Conservation (phyloP, 2,113 vertebrate genomes). For the Zootoca vivipara region DNA sequence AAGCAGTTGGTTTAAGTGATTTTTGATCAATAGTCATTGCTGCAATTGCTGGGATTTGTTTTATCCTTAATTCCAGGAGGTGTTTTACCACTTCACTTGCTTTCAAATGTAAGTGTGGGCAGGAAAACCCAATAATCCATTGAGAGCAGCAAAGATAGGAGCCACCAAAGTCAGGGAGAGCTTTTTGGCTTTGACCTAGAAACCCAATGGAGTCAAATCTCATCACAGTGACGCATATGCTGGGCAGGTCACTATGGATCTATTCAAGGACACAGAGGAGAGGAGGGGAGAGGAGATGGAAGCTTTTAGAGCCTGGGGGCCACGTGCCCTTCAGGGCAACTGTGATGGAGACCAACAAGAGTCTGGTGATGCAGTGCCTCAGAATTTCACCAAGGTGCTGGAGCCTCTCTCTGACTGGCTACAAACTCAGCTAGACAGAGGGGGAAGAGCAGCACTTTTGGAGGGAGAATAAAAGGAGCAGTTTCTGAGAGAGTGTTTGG, state of each 20-base stretch:
- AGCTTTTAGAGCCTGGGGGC: too few relatives aligned
- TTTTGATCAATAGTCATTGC: conserved; percentile 37
- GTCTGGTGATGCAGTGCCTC: too few relatives aligned
- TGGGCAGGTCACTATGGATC: not conserved
- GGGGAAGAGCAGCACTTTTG: too few relatives aligned
- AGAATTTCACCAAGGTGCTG: too few relatives aligned
- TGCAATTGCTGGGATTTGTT: not conserved
- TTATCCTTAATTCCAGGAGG: conserved; percentile 24
- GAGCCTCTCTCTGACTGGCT: too few relatives aligned
- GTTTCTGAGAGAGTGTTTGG: too few relatives aligned
- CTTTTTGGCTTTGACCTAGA: not conserved
- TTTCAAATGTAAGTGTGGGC: conserved; percentile 35
- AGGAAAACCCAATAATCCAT: conserved; percentile 24
- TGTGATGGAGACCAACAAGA: too few relatives aligned
- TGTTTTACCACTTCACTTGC: conserved; percentile 34
- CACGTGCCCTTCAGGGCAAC: too few relatives aligned
- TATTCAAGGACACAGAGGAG: not conserved
- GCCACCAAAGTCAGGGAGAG: too few relatives aligned
- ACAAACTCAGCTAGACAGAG: too few relatives aligned
- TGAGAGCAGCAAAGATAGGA: not conserved
- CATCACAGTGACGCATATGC: not conserved
- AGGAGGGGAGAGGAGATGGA: too few relatives aligned
- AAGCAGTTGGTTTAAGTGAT: conserved; percentile 15
- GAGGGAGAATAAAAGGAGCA: too few relatives aligned
- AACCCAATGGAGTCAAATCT: not conserved